These are phyloP conservation scores for Hemibagrus guttatus DNA, from an alignment of 2,797 vertebrate species.

Conservation along the genomic window DNA sequence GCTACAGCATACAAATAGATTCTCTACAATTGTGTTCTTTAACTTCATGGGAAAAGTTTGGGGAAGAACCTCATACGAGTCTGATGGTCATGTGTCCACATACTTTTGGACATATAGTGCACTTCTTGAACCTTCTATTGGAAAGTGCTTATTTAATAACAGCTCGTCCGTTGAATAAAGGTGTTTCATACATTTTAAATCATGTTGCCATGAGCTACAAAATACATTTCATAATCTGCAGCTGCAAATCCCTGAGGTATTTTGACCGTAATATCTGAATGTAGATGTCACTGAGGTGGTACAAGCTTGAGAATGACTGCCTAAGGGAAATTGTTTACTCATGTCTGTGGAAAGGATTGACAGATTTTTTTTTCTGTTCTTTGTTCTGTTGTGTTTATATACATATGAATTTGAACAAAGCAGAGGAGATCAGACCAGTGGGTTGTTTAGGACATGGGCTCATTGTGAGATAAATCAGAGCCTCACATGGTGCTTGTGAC, in stretches of 20 bases:
- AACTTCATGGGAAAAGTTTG: not conserved
- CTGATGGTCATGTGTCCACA: not conserved
- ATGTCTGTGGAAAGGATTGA: not conserved
- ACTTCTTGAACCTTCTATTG: not conserved
- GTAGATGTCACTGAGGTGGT: not conserved
- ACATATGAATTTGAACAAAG: not conserved
- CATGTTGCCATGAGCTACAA: not conserved
- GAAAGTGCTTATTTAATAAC: not conserved
- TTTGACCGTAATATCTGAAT: not conserved
- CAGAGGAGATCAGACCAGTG: not conserved
- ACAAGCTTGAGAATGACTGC: not conserved
- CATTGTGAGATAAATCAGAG: constrained; percentile 3
- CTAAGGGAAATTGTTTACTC: not conserved
- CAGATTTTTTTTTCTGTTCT: no score
- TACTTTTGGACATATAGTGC: not conserved
- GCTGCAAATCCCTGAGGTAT: not conserved
- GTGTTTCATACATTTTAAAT: not conserved
- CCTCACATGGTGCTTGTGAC: not conserved
- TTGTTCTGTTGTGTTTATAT: constrained; percentile 1
- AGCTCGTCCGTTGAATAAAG: not conserved
- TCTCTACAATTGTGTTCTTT: not conserved
- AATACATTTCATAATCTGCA: not conserved
- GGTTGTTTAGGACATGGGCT: not conserved
- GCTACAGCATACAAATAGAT: not conserved
- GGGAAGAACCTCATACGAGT: not conserved